These are phyloP conservation scores for Muscicapa striata DNA, from an alignment of 2,797 vertebrate species.

Conservation along the genomic window DNA sequence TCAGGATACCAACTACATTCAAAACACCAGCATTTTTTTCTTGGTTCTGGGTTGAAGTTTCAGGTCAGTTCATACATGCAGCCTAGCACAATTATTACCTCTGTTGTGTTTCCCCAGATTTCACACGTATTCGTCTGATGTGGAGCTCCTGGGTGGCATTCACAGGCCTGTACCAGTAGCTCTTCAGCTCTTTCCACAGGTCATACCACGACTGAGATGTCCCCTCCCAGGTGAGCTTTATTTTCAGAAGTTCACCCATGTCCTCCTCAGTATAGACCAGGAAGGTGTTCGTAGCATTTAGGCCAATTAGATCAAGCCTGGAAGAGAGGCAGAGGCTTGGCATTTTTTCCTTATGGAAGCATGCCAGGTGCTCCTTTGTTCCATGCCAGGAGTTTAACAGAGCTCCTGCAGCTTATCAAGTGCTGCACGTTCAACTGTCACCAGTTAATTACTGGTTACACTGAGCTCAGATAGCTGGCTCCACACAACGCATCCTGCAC, in stretches of 20 bases:
- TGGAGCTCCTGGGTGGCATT: conserved; percentile 76
- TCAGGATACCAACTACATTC: neutral
- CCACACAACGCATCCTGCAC: fast-evolving
- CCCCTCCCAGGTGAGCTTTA: conserved; percentile 89
- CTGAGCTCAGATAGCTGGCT: neutral
- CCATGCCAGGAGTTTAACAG: neutral
- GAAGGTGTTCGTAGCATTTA: conserved; percentile 94
- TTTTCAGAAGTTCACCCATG: conserved; percentile 90
- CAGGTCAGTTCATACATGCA: fast-evolving
- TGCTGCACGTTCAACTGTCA: neutral
- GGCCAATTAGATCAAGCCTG: conserved; percentile 81
- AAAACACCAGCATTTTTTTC: fast-evolving
- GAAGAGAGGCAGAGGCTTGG: neutral
- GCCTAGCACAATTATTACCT: conserved; percentile 77
- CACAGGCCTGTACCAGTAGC: conserved; percentile 64
- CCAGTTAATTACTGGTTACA: neutral
- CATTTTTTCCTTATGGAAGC: neutral
- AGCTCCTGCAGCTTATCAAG: neutral
- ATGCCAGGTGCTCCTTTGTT: neutral
- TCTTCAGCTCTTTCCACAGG: conserved; percentile 83
- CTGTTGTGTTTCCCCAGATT: conserved; percentile 91
- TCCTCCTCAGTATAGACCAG: conserved; percentile 92
- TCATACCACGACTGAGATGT: conserved; percentile 79
- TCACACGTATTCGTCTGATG: conserved; percentile 89
- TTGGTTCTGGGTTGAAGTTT: neutral